Conservation (phyloP, 1,140 invertebrate genomes). For the Anoplolepis gracilipes region DNA sequence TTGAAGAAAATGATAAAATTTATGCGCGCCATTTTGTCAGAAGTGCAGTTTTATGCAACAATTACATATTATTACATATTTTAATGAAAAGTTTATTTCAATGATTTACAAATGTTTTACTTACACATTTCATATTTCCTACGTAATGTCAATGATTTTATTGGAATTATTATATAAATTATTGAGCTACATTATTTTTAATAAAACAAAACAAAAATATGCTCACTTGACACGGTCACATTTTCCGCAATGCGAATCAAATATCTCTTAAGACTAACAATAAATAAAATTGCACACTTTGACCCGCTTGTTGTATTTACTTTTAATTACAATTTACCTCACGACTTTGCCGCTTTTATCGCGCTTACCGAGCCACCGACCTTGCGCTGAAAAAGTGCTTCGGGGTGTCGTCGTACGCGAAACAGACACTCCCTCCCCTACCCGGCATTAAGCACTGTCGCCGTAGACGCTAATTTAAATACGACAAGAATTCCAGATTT, state of each 20-base stretch:
- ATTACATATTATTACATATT: not conserved
- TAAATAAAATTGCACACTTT: not conserved
- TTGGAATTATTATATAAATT: not conserved
- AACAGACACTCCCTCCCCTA: constrained; percentile 26
- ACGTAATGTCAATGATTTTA: not conserved
- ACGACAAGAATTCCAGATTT: constrained; percentile 64
- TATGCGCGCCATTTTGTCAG: not conserved
- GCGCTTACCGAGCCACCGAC: constrained; percentile 10
- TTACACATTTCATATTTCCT: not conserved
- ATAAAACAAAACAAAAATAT: not conserved
- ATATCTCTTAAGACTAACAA: constrained; percentile 10
- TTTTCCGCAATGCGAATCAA: not conserved
- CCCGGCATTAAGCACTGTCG: constrained; percentile 58
- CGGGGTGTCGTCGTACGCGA: constrained; percentile 40
- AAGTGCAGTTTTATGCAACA: not conserved
- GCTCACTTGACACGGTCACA: not conserved
- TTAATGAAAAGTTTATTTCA: constrained; percentile 14
- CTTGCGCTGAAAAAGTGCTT: constrained; percentile 42
- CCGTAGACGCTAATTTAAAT: constrained; percentile 62
- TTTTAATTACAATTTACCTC: constrained; percentile 55
- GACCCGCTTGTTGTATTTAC: constrained; percentile 9
- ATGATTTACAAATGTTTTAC: not conserved
- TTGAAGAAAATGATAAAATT: constrained; percentile 36
- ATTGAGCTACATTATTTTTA: constrained; percentile 2
- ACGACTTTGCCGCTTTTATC: constrained; percentile 41